These are phyloP conservation scores for Cebus imitator DNA, from an alignment of 2,113 vertebrate genomes.

Conservation along the genomic window DNA sequence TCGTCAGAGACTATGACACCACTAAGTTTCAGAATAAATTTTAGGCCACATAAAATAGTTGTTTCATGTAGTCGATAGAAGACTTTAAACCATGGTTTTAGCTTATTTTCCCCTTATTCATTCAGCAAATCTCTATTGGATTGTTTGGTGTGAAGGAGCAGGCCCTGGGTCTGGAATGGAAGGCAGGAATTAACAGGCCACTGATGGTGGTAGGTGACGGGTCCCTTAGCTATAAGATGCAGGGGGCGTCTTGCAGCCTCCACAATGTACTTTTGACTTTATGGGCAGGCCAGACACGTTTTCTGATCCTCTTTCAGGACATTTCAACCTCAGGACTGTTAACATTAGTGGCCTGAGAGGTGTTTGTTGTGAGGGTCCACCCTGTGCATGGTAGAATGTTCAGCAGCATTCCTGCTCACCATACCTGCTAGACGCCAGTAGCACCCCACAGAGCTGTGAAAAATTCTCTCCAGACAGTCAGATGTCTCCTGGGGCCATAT, in stretches of 20 bases:
- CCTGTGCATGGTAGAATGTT: neutral
- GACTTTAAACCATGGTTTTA: neutral
- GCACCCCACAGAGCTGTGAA: neutral
- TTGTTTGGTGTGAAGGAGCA: neutral
- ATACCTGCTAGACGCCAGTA: neutral
- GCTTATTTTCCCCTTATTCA: neutral
- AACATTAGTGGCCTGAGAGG: neutral
- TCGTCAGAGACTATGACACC: neutral
- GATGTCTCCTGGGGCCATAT: neutral
- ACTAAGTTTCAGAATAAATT: neutral
- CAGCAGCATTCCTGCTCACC: neutral
- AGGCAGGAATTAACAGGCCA: neutral
- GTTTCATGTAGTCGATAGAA: neutral
- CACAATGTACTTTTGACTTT: neutral
- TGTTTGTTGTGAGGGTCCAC: neutral
- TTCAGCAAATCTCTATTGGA: neutral
- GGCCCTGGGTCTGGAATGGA: neutral
- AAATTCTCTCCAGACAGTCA: neutral
- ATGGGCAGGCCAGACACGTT: neutral
- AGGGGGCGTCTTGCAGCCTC: neutral
- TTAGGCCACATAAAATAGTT: neutral
- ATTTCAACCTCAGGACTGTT: neutral
- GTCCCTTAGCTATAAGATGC: neutral
- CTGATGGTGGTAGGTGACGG: neutral
- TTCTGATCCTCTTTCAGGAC: neutral